Evolutionary conservation across 2,113 vertebrate genomes (phyloP), one percentile per base, ranked within the genome.

Genomic region (Ariopsis seemanni): DNA sequence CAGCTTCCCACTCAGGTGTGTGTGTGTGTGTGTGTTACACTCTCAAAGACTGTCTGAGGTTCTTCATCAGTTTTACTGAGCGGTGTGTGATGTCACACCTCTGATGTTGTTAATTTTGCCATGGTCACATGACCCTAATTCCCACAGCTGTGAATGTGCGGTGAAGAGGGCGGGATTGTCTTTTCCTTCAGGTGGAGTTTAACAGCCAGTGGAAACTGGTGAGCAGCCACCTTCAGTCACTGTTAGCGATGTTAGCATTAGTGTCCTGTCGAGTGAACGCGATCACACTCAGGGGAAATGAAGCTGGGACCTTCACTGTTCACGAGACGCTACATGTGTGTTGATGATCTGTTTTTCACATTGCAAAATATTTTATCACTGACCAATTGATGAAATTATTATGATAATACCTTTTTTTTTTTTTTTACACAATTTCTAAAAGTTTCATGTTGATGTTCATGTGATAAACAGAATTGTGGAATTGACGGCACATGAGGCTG

Each of bases 21-120:
- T 77, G 20, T 53, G 50, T 77, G 72, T 75, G 72, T 75, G 72
- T 75, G 72, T 74, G 71, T 48, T 75, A 50, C 72, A 75, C 42
- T 22, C 42, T 48, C 8, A 0, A 50, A 50, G 18, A 25, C 1
- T 2, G 75, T 3, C 75, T 14, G 14, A 15, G 20, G 22, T 78
- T 55, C 22, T 78, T 15, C 1, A 1, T 8, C 53, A 17, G 14
- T 30, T 57, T 10, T 52, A 52, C 72, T 52, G 22, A 52, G 53
- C 6, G 22, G 48, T 78, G 75, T 55, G 11, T 80, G 7, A 58
- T 58, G n/a, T 79, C 53, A 80, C 17, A 18, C n/a, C n/a, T 80
- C 58, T 30, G 53, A 57, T 80, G 53, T 53, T 25, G 10, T n/a
- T 22, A 2, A 14, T 53, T 12, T 50, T 77, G 74, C 74, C 42